Base-by-base conservation (phyloP, 2,797 vertebrate species). In the Enteromius fasciolatus region DNA sequence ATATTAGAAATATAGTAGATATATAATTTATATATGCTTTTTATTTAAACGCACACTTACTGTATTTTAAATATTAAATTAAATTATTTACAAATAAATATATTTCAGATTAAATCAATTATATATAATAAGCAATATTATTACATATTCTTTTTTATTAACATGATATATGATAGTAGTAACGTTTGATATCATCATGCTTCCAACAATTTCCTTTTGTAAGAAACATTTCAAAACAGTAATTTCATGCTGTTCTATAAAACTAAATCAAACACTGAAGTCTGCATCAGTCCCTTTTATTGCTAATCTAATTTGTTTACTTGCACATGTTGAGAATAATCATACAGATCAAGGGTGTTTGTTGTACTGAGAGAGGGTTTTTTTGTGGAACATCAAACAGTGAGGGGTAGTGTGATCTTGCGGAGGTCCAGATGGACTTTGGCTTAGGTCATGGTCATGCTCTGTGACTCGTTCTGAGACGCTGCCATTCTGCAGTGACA, bases 401-500 rank as follows among this genome's bases (percentile, higher is more conserved):
- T 44, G 36, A 73, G 57, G 39, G 67, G 57, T 67, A 57, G 67
- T 85, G 84, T 77, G 76, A 78, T 82, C 75, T 82, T 25, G 28
- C 57, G 31, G 80, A 64, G 52, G 52, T 76, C 72, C 78, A 82
- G 78, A 75, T 83, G 76, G 63, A 73, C 28, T 63, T 73, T 46
- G 81, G 54, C 46, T 75, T 54, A 72, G 50, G 77, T 66, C 84
- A 83, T 77, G 82, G 81, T 87, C 77, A 82, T 68, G 79, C 67
- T 50, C 79, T 54, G 76, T 46, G 50, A 66, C 76, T 68, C 46
- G 36, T 57, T 76, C 78, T 57, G 73, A 64, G 66, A 81, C n/a
- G 61, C 74, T 76, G 72, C 61, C 59, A 83, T 78, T 84, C 63
- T 67, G 59, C 73, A 80, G 76, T 89, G 90, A 89, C 90, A 87